Conservation (phyloP, 1,140 invertebrate genomes). For the Hermetia illucens region DNA sequence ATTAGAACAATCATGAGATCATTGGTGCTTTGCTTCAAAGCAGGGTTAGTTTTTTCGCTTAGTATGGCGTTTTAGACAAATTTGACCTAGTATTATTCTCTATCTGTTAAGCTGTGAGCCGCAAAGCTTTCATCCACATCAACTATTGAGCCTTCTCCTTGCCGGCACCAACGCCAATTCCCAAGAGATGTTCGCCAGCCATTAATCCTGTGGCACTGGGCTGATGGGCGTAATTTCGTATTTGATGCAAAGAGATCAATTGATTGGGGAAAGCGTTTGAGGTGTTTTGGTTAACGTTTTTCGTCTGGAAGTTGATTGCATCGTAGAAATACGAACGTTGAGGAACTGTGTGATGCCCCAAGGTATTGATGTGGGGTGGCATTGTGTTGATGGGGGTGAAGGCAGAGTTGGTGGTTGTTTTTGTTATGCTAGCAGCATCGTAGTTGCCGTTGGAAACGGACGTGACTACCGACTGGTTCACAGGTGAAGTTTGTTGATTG, state of each 20-base stretch:
- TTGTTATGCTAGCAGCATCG: slow-evolving; percentile 30
- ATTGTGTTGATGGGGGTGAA: slow-evolving; percentile 80
- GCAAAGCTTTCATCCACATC: too few relatives aligned
- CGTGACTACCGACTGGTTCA: slow-evolving; percentile 6
- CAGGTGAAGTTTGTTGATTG: slow-evolving; percentile 9
- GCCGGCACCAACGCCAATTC: slow-evolving; percentile 16
- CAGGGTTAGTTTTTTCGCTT: too few relatives aligned
- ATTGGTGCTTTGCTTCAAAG: too few relatives aligned
- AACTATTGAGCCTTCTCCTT: slow-evolving; percentile 31
- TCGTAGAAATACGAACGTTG: slow-evolving; percentile 81
- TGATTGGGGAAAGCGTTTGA: slow-evolving; percentile 81
- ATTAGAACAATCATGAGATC: too few relatives aligned
- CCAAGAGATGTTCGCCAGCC: slow-evolving; percentile 25
- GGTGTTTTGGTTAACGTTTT: slow-evolving; percentile 35
- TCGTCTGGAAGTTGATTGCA: slow-evolving; percentile 61
- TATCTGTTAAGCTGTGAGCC: too few relatives aligned
- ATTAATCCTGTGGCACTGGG: slow-evolving; percentile 40
- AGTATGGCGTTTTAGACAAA: too few relatives aligned
- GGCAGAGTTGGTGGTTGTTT: slow-evolving; percentile 54
- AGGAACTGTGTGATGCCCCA: slow-evolving; percentile 54
- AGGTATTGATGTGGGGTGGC: slow-evolving; percentile 54
- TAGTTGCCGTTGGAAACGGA: slow-evolving; percentile 14
- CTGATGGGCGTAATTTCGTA: slow-evolving; percentile 91
- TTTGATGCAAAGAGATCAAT: slow-evolving; percentile 89
- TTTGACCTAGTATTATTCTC: too few relatives aligned